Evolutionary conservation across 2,888 invertebrate genomes (phyloP).

Genomic region (Brachynemurus nebulosus): DNA sequence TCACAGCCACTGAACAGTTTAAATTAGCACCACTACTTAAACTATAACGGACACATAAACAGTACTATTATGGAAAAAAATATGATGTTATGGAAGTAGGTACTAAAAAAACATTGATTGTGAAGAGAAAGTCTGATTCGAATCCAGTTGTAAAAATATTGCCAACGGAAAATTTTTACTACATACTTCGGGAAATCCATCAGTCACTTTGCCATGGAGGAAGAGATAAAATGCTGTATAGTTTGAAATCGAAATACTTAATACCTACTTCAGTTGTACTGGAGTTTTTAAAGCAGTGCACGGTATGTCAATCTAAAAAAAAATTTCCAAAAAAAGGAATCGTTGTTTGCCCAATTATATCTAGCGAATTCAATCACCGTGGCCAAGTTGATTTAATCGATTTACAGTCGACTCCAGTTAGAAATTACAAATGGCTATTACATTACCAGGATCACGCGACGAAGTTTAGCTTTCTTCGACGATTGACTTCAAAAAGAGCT

Average conservation of each 20-base stretch:
- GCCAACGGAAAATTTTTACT: not conserved
- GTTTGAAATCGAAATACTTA: slow-evolving; percentile 10
- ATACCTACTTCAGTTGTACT: slow-evolving; percentile 10
- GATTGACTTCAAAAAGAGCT: slow-evolving; percentile 12
- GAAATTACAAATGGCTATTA: slow-evolving; percentile 2
- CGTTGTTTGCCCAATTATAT: slow-evolving; percentile 14
- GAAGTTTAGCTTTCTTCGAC: slow-evolving; percentile 13
- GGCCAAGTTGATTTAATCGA: slow-evolving; percentile 14
- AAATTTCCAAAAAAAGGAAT: slow-evolving; percentile 9
- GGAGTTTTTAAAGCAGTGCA: slow-evolving; percentile 14
- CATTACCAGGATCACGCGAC: slow-evolving; percentile 4
- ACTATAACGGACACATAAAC: slow-evolving; percentile 10
- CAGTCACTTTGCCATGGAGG: slow-evolving; percentile 15
- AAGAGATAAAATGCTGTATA: slow-evolving; percentile 16
- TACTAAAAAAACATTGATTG: slow-evolving; percentile 12
- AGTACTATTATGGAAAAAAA: slow-evolving; percentile 11
- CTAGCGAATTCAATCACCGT: slow-evolving; percentile 13
- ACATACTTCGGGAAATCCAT: slow-evolving; percentile 8
- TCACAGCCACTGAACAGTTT: not conserved
- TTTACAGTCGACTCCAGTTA: slow-evolving; percentile 3
- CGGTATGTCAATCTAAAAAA: slow-evolving; percentile 10
- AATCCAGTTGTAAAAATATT: slow-evolving; percentile 3
- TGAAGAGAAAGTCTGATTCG: slow-evolving; percentile 6
- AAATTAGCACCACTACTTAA: slow-evolving; percentile 9
- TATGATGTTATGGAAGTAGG: slow-evolving; percentile 12